Percentiles rank a stretch among this genome's conserved stretches.
Evolutionary conservation across 2,888 invertebrate genomes (phyloP).

Genomic region (Lycaena phlaeas): DNA sequence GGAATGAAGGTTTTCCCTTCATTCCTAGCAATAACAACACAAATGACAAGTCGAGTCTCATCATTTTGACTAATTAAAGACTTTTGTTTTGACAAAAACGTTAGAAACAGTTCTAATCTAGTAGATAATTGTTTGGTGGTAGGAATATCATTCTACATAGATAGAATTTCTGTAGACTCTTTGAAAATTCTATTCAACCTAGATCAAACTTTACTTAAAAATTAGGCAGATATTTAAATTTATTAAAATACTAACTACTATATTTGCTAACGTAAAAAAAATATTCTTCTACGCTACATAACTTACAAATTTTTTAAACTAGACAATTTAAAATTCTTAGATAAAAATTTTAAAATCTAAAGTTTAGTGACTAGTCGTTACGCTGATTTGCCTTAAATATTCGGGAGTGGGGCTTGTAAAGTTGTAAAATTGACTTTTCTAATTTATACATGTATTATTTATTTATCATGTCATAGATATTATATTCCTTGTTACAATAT

Average conservation of each 20-base stretch:
- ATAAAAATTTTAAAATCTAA: conserved; percentile 38
- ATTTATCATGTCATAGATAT: conserved; percentile 9
- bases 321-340: conserved; percentile 49
- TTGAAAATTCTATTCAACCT: conserved; percentile 36
- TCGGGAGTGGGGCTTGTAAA: conserved; percentile 37
- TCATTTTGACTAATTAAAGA: too few species aligned
- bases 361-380: conserved; percentile 41
- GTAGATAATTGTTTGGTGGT: conserved; percentile 40
- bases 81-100: conserved; percentile 15
- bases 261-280: conserved; percentile 50
- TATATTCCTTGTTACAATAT: conserved; percentile 1
- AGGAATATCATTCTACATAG: conserved; percentile 42
- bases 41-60: too few species aligned
- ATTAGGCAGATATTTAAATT: conserved; percentile 43
- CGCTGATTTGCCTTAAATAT: conserved; percentile 46
- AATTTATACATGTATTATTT: conserved; percentile 12
- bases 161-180: conserved; percentile 51
- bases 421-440: conserved; percentile 10
- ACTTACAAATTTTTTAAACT: conserved; percentile 55
- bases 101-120: neutral
- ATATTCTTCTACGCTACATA: conserved; percentile 70
- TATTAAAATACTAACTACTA: conserved; percentile 36
- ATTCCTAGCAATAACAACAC: too few species aligned
- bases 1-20: too few species aligned
- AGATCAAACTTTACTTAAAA: conserved; percentile 43